phyloP scores from a whole-genome alignment of 2,113 vertebrate species.

The Pithys albifrons region DNA sequence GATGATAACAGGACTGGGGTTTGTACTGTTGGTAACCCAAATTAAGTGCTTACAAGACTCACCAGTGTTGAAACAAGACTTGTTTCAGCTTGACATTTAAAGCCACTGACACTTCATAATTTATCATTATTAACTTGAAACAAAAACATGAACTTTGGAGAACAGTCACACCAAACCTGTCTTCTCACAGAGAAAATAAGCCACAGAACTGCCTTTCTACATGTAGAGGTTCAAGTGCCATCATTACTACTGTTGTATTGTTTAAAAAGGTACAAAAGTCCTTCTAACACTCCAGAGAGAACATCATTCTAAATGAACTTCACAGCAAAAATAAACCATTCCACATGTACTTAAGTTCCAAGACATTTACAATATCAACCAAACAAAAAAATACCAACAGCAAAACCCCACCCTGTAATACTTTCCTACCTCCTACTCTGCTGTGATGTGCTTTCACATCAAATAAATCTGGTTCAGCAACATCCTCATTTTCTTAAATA shows the following conservation, averaged over 20 bases:
- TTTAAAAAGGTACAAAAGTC: background rate
- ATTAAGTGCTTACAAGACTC: background rate
- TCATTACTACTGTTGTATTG: background rate
- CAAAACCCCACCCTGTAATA: background rate
- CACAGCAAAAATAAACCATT: slow-evolving; percentile 6
- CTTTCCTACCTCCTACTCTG: background rate
- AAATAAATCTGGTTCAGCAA: background rate
- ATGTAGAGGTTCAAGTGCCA: background rate
- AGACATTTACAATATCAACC: background rate
- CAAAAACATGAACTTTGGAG: background rate
- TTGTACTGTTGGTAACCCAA: background rate
- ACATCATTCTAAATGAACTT: background rate
- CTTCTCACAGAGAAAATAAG: background rate
- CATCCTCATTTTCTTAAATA: background rate
- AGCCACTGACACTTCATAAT: background rate
- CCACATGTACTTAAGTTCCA: background rate
- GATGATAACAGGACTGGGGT: background rate
- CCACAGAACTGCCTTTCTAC: background rate
- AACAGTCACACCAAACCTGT: background rate
- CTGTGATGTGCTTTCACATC: background rate
- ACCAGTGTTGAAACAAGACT: background rate
- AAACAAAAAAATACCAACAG: background rate
- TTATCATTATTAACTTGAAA: background rate
- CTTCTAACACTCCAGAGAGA: background rate
- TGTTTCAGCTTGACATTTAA: background rate